These are phyloP conservation scores for Xiphias gladius DNA, from an alignment of 2,113 vertebrate genomes.

Conservation along the genomic window DNA sequence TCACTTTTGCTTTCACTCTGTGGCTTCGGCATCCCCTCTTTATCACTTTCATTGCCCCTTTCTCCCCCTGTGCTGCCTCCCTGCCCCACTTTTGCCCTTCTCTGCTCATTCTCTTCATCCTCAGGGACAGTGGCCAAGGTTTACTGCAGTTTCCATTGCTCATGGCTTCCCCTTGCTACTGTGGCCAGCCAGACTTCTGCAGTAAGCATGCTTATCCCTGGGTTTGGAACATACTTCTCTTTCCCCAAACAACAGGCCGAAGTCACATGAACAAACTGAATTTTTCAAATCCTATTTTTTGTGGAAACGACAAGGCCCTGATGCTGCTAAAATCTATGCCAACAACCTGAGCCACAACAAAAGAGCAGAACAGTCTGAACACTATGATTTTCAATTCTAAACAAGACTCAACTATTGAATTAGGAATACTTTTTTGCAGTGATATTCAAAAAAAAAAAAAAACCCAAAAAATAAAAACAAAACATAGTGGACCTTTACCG, in stretches of 20 bases:
- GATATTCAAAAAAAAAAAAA: background rate
- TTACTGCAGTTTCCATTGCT: conserved; percentile 82
- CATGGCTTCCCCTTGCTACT: conserved; percentile 73
- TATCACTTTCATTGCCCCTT: conserved; percentile 38
- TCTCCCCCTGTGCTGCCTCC: conserved; percentile 3
- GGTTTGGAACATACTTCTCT: conserved; percentile 53
- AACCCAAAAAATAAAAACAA: no score
- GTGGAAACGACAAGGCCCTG: no score
- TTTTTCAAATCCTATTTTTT: no score
- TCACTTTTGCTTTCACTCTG: conserved; percentile 46
- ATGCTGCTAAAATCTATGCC: background rate
- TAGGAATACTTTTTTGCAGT: no score
- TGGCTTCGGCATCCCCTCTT: conserved; percentile 49
- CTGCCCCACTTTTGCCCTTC: conserved; percentile 58
- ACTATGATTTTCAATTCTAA: background rate
- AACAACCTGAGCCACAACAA: background rate
- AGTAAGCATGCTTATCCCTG: conserved; percentile 42
- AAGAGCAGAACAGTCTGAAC: background rate
- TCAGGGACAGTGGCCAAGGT: conserved; percentile 64
- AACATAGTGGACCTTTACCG: background rate
- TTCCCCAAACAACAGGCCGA: conserved; percentile 25
- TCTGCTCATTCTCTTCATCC: conserved; percentile 37
- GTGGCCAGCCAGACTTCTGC: conserved; percentile 70
- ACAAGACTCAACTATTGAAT: no score
- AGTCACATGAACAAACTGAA: background rate